phyloP scores from a whole-genome alignment of 2,888 invertebrate species.

The Anodontia alba region DNA sequence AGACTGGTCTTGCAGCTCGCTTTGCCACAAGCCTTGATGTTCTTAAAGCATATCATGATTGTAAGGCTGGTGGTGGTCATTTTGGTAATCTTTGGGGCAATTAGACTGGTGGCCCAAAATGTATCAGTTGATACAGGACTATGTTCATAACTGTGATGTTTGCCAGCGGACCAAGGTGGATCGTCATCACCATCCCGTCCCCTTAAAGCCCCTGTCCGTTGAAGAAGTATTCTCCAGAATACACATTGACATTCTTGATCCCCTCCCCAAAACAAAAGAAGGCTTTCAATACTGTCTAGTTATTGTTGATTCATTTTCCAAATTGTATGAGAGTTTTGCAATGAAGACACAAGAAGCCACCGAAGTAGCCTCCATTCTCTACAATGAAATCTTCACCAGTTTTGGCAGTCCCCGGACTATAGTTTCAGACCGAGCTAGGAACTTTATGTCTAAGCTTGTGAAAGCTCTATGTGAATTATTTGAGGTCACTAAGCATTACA shows the following conservation, averaged over 20 bases:
- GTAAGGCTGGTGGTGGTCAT: slow-evolving; percentile 42
- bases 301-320: slow-evolving; percentile 50
- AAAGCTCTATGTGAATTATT: slow-evolving; percentile 56
- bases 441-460: slow-evolving; percentile 59
- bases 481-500: slow-evolving; percentile 44
- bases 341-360: slow-evolving; percentile 46
- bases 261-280: slow-evolving; percentile 41
- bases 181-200: slow-evolving; percentile 5
- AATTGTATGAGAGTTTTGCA: slow-evolving; percentile 58
- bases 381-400: slow-evolving; percentile 48
- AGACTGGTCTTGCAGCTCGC: slow-evolving; percentile 40
- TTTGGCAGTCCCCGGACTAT: slow-evolving; percentile 52
- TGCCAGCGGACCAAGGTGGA: slow-evolving; percentile 50
- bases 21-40: slow-evolving; percentile 31
- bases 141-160: slow-evolving; percentile 43
- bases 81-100: slow-evolving; percentile 29
- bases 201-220: slow-evolving; percentile 43
- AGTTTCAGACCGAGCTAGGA: slow-evolving; percentile 48
- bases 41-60: slow-evolving; percentile 30
- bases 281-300: slow-evolving; percentile 44
- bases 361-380: slow-evolving; percentile 50
- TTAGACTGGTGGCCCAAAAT: slow-evolving; percentile 49
- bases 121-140: slow-evolving; percentile 45
- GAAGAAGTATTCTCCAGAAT: slow-evolving; percentile 32
- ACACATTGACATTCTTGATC: slow-evolving; percentile 55